Conservation (phyloP, 92 coral and sea anemone species). For the Desmophyllum pertusum region DNA sequence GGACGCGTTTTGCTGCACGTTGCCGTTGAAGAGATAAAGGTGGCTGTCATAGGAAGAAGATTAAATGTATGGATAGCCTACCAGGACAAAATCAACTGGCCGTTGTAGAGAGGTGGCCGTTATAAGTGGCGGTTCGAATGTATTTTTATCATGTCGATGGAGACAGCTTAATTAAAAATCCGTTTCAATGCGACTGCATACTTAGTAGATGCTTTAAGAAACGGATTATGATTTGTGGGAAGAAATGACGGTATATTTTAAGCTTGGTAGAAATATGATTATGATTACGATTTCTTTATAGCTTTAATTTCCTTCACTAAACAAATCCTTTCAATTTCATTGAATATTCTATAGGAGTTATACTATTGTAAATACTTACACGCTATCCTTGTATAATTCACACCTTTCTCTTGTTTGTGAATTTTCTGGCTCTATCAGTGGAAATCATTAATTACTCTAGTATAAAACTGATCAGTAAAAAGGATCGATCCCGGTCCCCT, state of each 20-base stretch:
- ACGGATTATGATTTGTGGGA: too few relatives aligned
- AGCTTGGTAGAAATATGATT: too few relatives aligned
- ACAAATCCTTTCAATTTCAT: background rate
- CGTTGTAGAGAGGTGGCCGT: too few relatives aligned
- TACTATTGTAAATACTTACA: background rate
- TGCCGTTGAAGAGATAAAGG: too few relatives aligned
- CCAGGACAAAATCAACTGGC: too few relatives aligned
- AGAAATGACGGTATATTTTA: too few relatives aligned
- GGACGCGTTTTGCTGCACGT: too few relatives aligned
- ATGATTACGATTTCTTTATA: background rate
- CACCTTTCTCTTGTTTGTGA: background rate
- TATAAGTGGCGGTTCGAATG: too few relatives aligned
- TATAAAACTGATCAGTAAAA: background rate
- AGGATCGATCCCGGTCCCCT: background rate
- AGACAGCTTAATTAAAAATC: background rate
- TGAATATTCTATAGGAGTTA: background rate
- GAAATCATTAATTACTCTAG: background rate
- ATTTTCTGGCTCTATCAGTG: background rate
- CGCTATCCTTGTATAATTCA: background rate
- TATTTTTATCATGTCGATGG: background rate
- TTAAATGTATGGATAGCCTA: too few relatives aligned
- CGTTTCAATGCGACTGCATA: background rate
- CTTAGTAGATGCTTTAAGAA: background rate
- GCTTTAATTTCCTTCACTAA: background rate
- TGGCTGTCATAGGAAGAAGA: too few relatives aligned